Conservation (phyloP, 2,797 vertebrate genomes). For the Halcyon smyrnensis region DNA sequence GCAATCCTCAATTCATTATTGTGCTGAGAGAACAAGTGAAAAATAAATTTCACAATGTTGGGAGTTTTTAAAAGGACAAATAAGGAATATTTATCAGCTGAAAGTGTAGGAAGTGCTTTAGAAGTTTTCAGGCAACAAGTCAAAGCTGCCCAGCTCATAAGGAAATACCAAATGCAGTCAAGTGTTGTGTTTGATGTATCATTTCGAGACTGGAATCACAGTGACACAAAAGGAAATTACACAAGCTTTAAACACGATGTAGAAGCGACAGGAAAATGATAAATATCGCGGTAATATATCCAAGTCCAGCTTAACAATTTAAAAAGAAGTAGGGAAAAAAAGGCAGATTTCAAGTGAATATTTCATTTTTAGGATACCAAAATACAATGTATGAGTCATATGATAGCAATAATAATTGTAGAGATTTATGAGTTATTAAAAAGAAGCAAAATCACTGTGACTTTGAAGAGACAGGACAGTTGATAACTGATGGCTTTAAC, state of each 20-base stretch:
- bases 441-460: background rate
- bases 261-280: background rate
- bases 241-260: background rate
- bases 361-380: background rate
- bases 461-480: background rate
- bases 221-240: background rate
- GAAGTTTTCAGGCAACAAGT: background rate
- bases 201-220: background rate
- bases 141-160: background rate
- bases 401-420: background rate
- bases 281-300: background rate
- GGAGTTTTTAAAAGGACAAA: background rate
- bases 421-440: background rate
- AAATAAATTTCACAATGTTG: conserved; percentile 3
- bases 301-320: background rate
- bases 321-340: background rate
- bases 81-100: conserved; percentile 10
- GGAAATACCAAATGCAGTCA: background rate
- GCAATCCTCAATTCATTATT: background rate
- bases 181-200: background rate
- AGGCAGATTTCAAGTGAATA: background rate
- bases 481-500: background rate
- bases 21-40: background rate
- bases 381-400: background rate
- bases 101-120: background rate